Conservation (phyloP, 2,113 vertebrate species). For the Passer montanus region DNA sequence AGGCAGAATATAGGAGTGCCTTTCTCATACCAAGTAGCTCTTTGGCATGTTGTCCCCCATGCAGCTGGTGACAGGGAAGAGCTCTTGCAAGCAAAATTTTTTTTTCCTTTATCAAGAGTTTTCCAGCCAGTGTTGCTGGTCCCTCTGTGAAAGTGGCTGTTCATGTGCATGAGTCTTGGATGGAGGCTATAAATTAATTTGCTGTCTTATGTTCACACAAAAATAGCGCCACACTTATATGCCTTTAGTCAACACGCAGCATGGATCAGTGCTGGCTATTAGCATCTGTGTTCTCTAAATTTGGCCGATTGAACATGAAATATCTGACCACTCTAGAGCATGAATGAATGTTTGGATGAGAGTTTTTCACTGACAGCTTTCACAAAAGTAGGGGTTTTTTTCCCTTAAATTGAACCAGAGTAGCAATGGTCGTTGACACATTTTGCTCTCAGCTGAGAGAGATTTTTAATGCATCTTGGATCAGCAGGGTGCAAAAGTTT, state of each 20-base stretch:
- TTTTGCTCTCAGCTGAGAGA: constrained; percentile 21
- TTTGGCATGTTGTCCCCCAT: neutral
- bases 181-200: neutral
- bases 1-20: neutral
- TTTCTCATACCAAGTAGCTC: neutral
- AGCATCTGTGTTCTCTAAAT: neutral
- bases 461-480: constrained; percentile 51
- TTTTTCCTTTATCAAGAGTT: neutral
- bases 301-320: neutral
- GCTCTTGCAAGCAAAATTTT: neutral
- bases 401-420: constrained; percentile 22
- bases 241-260: neutral
- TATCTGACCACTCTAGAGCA: neutral
- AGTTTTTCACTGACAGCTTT: neutral
- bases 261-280: neutral
- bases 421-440: neutral
- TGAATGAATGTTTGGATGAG: neutral
- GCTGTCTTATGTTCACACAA: neutral
- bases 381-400: constrained; percentile 32
- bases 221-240: neutral
- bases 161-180: neutral
- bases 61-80: neutral
- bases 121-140: neutral
- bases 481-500: constrained; percentile 33
- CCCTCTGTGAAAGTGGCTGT: neutral